Percentiles rank a stretch among this genome's conserved stretches.
Evolutionary conservation across 2,888 invertebrate genomes (phyloP).

Genomic region (Lingula anatina): DNA sequence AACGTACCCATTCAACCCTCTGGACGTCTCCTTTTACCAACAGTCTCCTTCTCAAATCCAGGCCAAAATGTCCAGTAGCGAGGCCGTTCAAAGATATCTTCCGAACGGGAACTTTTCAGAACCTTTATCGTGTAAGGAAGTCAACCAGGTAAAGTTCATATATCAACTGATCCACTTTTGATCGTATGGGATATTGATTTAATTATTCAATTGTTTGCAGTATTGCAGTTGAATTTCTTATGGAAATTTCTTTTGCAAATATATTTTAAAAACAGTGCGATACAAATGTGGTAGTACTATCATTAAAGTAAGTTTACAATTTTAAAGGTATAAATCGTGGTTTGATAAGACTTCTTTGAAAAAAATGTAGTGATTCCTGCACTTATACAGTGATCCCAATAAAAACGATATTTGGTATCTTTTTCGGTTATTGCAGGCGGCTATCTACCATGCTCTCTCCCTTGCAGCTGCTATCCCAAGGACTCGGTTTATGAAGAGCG

Average conservation of each 20-base stretch:
- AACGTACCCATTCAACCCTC: constrained; percentile 11
- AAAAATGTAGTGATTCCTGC: no score
- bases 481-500: constrained; percentile 9
- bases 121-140: constrained; percentile 15
- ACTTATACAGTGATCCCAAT: no score
- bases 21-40: constrained; percentile 17
- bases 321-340: no score
- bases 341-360: no score
- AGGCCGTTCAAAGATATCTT: constrained; percentile 12
- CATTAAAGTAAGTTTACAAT: no score
- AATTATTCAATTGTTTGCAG: neutral
- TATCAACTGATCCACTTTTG: no score
- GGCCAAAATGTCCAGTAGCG: constrained; percentile 18
- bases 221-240: neutral
- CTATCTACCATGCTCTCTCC: no score
- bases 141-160: constrained; percentile 25
- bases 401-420: no score
- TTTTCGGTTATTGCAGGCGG: no score
- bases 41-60: constrained; percentile 17
- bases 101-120: constrained; percentile 6
- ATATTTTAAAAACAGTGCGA: neutral
- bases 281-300: neutral
- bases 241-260: neutral
- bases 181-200: no score
- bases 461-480: neutral